phyloP scores from a whole-genome alignment of 2,113 vertebrate species.

The Ailuropoda melanoleuca region DNA sequence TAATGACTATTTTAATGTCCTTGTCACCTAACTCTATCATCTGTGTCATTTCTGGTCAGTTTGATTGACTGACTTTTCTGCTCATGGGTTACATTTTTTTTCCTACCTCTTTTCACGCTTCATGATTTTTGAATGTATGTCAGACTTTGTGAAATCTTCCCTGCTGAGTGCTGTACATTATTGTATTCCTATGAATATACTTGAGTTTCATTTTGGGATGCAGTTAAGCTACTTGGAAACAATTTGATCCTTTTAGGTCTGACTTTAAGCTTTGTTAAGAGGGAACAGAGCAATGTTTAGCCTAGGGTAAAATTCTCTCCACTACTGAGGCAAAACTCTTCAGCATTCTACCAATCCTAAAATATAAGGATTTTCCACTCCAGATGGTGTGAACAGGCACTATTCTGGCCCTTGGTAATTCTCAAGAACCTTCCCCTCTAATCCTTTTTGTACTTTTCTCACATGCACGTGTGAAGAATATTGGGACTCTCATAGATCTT shows the following conservation, averaged over 20 bases:
- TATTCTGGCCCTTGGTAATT: not conserved
- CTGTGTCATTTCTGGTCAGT: slow-evolving; percentile 44
- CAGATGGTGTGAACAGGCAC: not conserved
- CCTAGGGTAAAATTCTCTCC: not conserved
- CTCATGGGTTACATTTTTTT: not conserved
- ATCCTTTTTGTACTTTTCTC: not conserved
- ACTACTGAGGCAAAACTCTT: not conserved
- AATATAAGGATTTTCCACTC: not conserved
- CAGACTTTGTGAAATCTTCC: not conserved
- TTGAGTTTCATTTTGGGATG: not conserved
- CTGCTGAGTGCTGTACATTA: not conserved
- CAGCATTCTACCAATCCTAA: not conserved
- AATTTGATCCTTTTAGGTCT: not conserved
- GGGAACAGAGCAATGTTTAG: not conserved
- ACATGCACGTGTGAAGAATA: fast-evolving
- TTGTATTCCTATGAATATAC: not conserved
- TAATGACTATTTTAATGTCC: not conserved
- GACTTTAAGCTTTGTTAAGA: not conserved
- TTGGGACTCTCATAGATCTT: too few relatives aligned
- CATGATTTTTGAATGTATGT: not conserved
- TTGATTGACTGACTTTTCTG: not conserved
- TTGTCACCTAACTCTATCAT: not conserved
- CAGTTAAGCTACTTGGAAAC: not conserved
- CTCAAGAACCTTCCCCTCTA: not conserved
- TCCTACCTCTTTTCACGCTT: not conserved